A percentile compares a stretch with the other conserved stretches of the same genome.
These are phyloP conservation scores for Holacanthus passer DNA, from an alignment of 2,113 vertebrate genomes.

Conservation along the genomic window DNA sequence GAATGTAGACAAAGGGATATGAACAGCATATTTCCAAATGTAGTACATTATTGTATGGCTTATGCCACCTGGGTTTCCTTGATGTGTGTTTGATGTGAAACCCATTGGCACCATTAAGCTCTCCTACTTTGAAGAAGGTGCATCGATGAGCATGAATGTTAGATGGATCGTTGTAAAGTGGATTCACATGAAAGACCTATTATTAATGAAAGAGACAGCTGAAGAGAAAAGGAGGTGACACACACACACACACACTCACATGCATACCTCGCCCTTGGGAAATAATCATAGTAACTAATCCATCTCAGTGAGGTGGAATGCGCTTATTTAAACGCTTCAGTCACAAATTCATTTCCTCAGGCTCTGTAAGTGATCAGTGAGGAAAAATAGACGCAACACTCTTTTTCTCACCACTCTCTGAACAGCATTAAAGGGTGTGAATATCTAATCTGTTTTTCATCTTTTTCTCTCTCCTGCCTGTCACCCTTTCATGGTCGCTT, in stretches of 20 bases:
- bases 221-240: constrained; percentile 17
- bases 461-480: constrained; percentile 51
- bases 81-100: constrained; percentile 56
- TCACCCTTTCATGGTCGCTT: constrained; percentile 41
- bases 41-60: constrained; percentile 39
- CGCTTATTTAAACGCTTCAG: constrained; percentile 69
- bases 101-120: constrained; percentile 8
- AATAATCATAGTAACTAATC: constrained; percentile 47
- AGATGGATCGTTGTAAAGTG: constrained; percentile 30
- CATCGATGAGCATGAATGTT: constrained; percentile 32
- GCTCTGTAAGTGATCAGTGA: constrained; percentile 59
- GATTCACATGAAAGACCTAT: constrained; percentile 52
- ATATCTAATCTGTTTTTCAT: constrained; percentile 65
- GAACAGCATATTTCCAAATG: constrained; percentile 34
- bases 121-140: constrained; percentile 39
- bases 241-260: not conserved
- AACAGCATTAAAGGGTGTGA: constrained; percentile 68
- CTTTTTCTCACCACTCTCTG: constrained; percentile 59
- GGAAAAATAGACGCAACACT: constrained; percentile 54
- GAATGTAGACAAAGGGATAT: constrained; percentile 35
- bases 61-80: constrained; percentile 27
- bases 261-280: constrained; percentile 27
- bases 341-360: constrained; percentile 69
- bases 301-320: constrained; percentile 54
- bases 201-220: constrained; percentile 48